Conservation (phyloP, 2,888 invertebrate genomes). For the Myopa tessellatipennis region DNA sequence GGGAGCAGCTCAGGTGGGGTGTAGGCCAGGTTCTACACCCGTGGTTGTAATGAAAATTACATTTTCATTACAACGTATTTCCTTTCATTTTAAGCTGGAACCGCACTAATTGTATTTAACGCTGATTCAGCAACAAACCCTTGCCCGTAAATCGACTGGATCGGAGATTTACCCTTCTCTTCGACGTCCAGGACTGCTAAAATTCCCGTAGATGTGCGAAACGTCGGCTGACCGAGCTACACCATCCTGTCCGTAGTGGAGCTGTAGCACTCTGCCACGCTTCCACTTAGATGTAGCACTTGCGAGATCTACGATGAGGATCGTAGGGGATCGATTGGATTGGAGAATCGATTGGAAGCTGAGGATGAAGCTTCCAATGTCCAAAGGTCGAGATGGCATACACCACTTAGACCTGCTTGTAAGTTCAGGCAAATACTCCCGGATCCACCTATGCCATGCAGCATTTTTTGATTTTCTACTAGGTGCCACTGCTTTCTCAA, state of each 20-base stretch:
- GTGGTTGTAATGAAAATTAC: too few relatives aligned
- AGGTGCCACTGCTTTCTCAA: slow-evolving; percentile 38
- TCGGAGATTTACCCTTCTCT: too few relatives aligned
- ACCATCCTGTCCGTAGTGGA: not conserved
- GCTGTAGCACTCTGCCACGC: not conserved
- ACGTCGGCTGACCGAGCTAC: not conserved
- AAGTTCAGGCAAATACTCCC: not conserved
- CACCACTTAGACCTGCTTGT: not conserved
- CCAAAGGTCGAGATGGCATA: not conserved
- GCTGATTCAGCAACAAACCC: too few relatives aligned
- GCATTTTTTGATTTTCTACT: slow-evolving; percentile 5
- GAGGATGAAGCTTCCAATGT: too few relatives aligned
- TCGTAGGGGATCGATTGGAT: too few relatives aligned
- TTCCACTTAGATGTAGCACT: not conserved
- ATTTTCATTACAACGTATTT: too few relatives aligned
- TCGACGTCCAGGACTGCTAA: not conserved
- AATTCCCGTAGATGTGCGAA: not conserved
- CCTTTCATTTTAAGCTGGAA: too few relatives aligned
- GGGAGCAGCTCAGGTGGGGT: too few relatives aligned
- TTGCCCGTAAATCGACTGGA: too few relatives aligned
- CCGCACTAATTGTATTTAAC: too few relatives aligned
- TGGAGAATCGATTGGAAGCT: too few relatives aligned
- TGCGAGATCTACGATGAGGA: not conserved
- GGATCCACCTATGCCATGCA: not conserved
- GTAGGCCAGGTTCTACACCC: too few relatives aligned